These are phyloP conservation scores for Phaetusa simplex DNA, from an alignment of 2,113 vertebrate genomes.

Conservation along the genomic window DNA sequence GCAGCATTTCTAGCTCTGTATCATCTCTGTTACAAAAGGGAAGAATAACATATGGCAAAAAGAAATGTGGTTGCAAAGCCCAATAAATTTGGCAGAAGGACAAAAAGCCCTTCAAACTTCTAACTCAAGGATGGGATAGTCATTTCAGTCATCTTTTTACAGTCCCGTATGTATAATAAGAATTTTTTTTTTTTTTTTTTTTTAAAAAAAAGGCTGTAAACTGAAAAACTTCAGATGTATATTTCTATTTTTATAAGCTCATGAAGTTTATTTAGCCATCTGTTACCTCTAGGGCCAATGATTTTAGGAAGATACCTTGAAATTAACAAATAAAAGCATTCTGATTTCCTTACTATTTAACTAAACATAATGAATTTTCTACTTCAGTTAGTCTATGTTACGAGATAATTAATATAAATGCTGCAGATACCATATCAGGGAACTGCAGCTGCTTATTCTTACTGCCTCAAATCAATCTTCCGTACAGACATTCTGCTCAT, in stretches of 20 bases:
- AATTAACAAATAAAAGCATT: constrained; percentile 59
- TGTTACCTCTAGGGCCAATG: neutral
- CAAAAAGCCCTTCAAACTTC: neutral
- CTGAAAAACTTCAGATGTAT: neutral
- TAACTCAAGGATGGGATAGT: neutral
- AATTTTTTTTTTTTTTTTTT: neutral
- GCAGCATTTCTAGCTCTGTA: neutral
- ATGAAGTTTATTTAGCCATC: constrained; percentile 5
- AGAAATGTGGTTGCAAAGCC: neutral
- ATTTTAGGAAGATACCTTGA: constrained; percentile 29
- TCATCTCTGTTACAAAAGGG: neutral
- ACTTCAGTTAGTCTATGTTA: constrained; percentile 59
- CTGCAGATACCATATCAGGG: constrained; percentile 51
- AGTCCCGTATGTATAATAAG: neutral
- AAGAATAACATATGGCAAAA: neutral
- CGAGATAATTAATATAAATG: constrained; percentile 74
- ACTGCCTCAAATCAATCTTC: constrained; percentile 71
- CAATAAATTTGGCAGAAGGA: neutral
- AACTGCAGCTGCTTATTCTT: constrained; percentile 68
- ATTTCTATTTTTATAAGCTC: neutral
- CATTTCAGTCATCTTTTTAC: neutral
- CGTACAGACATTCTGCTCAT: constrained; percentile 47
- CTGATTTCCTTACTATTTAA: constrained; percentile 58
- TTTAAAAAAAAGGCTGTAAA: neutral
- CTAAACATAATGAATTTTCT: constrained; percentile 69